Conservation (phyloP, 2,797 vertebrate genomes). For the Pangasius krempfi region DNA sequence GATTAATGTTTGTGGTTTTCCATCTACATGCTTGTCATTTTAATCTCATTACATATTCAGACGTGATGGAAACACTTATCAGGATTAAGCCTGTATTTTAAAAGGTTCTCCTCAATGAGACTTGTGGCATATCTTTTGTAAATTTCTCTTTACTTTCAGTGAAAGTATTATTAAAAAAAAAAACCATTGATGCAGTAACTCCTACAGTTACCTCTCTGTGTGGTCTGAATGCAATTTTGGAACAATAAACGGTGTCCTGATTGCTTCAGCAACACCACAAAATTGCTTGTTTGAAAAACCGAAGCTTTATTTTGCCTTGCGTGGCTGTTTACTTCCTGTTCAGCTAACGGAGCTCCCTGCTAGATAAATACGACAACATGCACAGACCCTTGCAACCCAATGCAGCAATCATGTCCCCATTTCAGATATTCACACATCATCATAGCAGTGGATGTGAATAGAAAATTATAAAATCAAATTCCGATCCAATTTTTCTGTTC, state of each 20-base stretch:
- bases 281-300: not conserved
- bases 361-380: slow-evolving; percentile 4
- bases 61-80: not conserved
- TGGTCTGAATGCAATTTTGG: not conserved
- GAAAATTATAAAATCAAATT: not conserved
- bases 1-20: slow-evolving; percentile 4
- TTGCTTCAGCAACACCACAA: not conserved
- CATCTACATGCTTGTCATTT: not conserved
- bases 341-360: not conserved
- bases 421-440: not conserved
- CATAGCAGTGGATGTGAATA: not conserved
- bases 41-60: not conserved
- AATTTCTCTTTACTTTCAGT: not conserved
- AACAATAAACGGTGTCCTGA: slow-evolving; percentile 8
- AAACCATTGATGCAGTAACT: not conserved
- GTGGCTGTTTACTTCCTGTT: not conserved
- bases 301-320: not conserved
- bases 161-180: too few species aligned
- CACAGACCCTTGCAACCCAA: not conserved
- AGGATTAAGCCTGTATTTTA: not conserved
- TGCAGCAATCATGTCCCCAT: not conserved
- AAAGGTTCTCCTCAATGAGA: not conserved
- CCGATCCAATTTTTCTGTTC: too few species aligned
- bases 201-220: not conserved
- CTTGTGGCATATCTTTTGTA: not conserved